Conservation (phyloP, 2,797 vertebrate genomes). For the Takifugu rubripes region DNA sequence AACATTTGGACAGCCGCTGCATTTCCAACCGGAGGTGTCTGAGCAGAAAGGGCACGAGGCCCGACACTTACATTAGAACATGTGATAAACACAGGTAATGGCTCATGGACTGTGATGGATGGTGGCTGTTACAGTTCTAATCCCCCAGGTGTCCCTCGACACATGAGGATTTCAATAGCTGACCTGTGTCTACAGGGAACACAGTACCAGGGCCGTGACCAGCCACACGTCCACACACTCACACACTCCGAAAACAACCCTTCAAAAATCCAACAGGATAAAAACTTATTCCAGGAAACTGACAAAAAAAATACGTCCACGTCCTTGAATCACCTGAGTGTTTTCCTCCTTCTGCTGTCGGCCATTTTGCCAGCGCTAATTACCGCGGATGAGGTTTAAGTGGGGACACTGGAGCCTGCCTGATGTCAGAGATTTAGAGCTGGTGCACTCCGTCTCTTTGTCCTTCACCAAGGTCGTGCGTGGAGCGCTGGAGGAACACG, state of each 20-base stretch:
- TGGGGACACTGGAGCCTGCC: conserved; percentile 63
- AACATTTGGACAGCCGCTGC: too few relatives aligned
- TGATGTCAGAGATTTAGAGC: conserved; percentile 67
- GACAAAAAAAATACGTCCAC: conserved; percentile 1
- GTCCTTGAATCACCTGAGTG: conserved; percentile 61
- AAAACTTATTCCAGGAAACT: conserved; percentile 34
- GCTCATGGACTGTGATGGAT: conserved; percentile 44
- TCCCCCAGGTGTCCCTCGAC: conserved; percentile 36
- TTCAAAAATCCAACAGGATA: background rate
- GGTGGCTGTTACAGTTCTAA: conserved; percentile 40
- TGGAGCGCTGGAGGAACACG: conserved; percentile 48
- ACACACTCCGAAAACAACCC: background rate
- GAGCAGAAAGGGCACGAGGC: background rate
- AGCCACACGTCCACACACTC: conserved; percentile 5
- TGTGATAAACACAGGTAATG: background rate
- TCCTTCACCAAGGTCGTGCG: conserved; percentile 72
- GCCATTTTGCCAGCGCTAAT: conserved; percentile 65
- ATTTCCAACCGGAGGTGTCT: background rate
- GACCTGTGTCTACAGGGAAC: conserved; percentile 31
- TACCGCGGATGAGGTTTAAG: conserved; percentile 71
- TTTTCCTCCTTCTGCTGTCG: conserved; percentile 47
- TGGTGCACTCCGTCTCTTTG: conserved; percentile 65
- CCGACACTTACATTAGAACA: background rate
- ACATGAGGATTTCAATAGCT: conserved; percentile 24
- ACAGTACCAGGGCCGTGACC: background rate